Evolutionary conservation across 2,113 vertebrate genomes (phyloP), one percentile per base, ranked within the genome.

Genomic region (Arenaria interpres): DNA sequence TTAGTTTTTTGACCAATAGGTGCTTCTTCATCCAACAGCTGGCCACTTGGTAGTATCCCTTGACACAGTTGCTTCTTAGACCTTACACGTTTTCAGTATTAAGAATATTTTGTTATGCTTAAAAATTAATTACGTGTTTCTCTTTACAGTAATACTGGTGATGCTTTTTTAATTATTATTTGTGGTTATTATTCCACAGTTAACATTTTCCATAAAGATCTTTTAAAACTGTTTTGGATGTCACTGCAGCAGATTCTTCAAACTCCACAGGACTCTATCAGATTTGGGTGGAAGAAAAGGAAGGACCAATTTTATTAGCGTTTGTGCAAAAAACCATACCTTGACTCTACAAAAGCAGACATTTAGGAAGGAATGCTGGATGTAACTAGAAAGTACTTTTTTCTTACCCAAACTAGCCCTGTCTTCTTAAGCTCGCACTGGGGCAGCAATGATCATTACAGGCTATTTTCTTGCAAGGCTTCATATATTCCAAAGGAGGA

Each of bases 231-330:
- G 12, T 51, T 81, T 66, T 81, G 73, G 14, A 89, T 4, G 6
- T 71, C 57, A 28, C 30, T 64, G 53, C 32, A 76, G 59, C 30
- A 79, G 35, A 23, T 53, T 45, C 19, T 74, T 81, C 46, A 57
- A 35, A 57, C 23, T 89, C 59, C 56, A 33, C 0, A 0, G 0
- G 10, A 33, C 15, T 81, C 35, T 60, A 6, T 39, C 39, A 69
- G 63, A 48, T 66, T 45, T 1, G 3, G 12, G 2, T 41, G 2
- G 1, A 14, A 12, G 14, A 27, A 60, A 37, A 76, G 39, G 33
- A 88, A 90, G 23, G 22, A 68, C 12, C 9, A 7, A 3, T 41
- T 59, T 33, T 81, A 33, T 62, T 27, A 27, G 1, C 24, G 48
- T 54, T 91, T 77, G 30, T 74, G 50, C 46, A 72, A 33, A 91